Percentiles rank a stretch among this genome's conserved stretches.
phyloP scores from a whole-genome alignment of 2,113 vertebrate species.

The Caranx ignobilis region DNA sequence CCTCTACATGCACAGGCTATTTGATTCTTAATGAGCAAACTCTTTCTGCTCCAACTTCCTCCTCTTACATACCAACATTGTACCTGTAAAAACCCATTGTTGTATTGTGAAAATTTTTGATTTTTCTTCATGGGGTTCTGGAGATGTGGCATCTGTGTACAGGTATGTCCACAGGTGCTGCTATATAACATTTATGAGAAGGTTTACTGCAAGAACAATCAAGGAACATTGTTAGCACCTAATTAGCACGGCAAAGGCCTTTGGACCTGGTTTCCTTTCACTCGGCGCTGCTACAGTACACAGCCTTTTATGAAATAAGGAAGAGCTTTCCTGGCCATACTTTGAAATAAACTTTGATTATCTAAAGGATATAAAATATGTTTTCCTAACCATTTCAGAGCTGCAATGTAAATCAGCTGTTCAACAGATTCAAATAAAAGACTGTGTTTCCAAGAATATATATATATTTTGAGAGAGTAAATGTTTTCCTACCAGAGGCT shows the following conservation, averaged over 20 bases:
- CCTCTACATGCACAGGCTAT: slow-evolving; percentile 6
- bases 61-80: slow-evolving; percentile 3
- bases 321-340: slow-evolving; percentile 22
- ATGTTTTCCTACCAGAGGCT: slow-evolving; percentile 49
- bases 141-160: slow-evolving; percentile 33
- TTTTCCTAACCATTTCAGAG: background rate
- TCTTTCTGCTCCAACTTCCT: background rate
- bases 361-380: slow-evolving; percentile 7
- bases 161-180: slow-evolving; percentile 52
- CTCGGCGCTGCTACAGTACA: slow-evolving; percentile 20
- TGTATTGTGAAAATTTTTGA: background rate
- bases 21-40: background rate
- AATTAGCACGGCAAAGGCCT: slow-evolving; percentile 71
- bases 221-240: slow-evolving; percentile 78
- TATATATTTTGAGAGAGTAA: slow-evolving; percentile 37
- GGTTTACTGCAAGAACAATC: slow-evolving; percentile 79
- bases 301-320: slow-evolving; percentile 14
- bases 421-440: slow-evolving; percentile 10
- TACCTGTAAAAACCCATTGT: slow-evolving; percentile 22
- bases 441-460: slow-evolving; percentile 24
- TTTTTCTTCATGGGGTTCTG: background rate
- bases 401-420: slow-evolving; percentile 3
- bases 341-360: slow-evolving; percentile 25
- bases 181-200: slow-evolving; percentile 75
- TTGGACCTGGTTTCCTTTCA: slow-evolving; percentile 45